Base-by-base conservation (phyloP, 2,888 invertebrate genomes). In the Euzetes globulus region DNA sequence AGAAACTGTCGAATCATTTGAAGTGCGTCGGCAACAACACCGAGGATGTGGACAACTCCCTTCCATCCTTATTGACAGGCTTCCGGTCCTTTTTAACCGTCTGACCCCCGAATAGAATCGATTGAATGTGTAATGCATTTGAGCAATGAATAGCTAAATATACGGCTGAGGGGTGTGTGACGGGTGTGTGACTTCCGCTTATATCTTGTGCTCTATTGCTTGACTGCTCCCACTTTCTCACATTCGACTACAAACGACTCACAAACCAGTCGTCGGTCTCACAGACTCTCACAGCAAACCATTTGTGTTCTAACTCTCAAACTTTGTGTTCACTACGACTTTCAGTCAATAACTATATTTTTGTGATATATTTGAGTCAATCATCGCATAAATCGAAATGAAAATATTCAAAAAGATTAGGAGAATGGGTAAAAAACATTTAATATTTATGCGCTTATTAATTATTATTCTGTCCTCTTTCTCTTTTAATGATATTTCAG, bases 21-120 rank as follows among this genome's bases (percentile, higher is more conserved):
- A 68, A 37, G 41, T 68, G 37, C 33, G 37, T 63, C 63, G 63
- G 63, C 41, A 68, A 68, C 68, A 68, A 37, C 22, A n/a, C 37
- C 68, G 22, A 22, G 68, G 68, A 68, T 68, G 68, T 68, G 68
- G 68, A 68, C 68, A 68, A 68, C 68, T 68, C 68, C 68, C 68
- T 68, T 68, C 68, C 41, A 68, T 68, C 41, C 41, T 68, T 68
- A 68, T 68, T 41, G 68, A 68, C 19, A 33, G 19, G 41, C 68
- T 68, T 68, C 68, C 68, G 68, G 41, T 68, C 22, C 68, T 68
- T 68, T 63, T 63, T 63, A 58, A 68, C 41, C 22, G 37, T 68
- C 68, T 68, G 68, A 68, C 68, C 68, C 68, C 41, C 17, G 11
- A 68, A 17, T 63, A 63, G 19, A 13, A 33, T 27, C 33, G 27